Evolutionary conservation across 1,140 invertebrate species (phyloP), one percentile per base, ranked within the genome.

Genomic region (Schlechtendalia chinensis): DNA sequence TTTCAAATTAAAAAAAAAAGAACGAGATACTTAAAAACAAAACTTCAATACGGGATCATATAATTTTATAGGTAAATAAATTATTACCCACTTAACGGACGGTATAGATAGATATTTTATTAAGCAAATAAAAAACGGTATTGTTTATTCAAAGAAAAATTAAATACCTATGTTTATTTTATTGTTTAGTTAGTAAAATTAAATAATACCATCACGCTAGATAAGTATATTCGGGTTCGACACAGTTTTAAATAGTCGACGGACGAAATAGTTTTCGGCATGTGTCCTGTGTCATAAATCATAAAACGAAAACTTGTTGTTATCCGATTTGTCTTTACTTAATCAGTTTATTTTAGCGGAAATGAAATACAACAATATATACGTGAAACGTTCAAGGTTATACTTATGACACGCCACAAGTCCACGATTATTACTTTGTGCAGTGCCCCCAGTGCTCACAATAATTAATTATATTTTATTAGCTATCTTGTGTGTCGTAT

Each of bases 241-340:
- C 27, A n/a, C 6, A n/a, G 17, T 53, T 32, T 54, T 72, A 72
- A 72, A 54, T 72, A 54, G 69, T 54, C 29, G 24, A 72, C 11
- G 50, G 47, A 72, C 29, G 69, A 72, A 54, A 50, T 69, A 54
- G 17, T 54, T 54, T 53, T 72, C 53, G 47, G 47, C 47, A n/a
- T 72, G 50, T 54, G 27, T 10, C 14, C 29, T 54, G 54, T 54
- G 50, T n/a, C 47, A 29, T 72, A 54, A 72, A 50, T 69, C 22
- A 27, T 50, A 47, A 45, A 19, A 8, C 11, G 27, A 63, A 69
- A 72, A 72, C 24, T 12, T 72, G 47, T 72, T 53, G 5, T 71
- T 54, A 54, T 72, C 47, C 5, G 47, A 72, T 53, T 72, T 54
- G 29, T 72, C 1, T 54, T n/a, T 29, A 29, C n/a, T 54, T 72